Conservation (phyloP, 2,797 vertebrate genomes). For the Cephalopachus bancanus region DNA sequence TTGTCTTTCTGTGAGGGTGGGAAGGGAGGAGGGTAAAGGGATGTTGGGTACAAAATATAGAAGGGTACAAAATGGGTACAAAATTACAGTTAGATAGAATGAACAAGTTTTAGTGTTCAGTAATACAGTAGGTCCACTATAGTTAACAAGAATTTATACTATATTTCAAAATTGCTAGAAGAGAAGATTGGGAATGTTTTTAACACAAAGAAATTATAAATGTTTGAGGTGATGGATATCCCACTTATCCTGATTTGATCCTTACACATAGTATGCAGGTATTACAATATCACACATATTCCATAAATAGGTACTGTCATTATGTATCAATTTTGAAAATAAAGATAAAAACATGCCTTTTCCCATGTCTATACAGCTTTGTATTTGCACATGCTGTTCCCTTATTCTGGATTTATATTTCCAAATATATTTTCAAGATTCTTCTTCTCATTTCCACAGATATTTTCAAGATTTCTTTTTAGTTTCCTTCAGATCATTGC, state of each 20-base stretch:
- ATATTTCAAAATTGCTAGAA: background rate
- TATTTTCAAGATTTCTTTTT: background rate
- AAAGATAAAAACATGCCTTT: background rate
- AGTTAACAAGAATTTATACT: background rate
- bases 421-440: background rate
- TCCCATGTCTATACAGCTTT: background rate
- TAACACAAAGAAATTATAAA: background rate
- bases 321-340: background rate
- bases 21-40: background rate
- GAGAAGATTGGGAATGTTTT: background rate
- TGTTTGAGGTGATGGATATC: background rate
- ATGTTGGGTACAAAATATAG: background rate
- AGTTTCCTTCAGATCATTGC: background rate
- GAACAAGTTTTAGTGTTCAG: background rate
- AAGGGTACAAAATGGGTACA: background rate
- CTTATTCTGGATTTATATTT: background rate
- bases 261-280: background rate
- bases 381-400: background rate
- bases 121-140: background rate
- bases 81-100: no score
- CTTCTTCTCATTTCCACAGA: background rate
- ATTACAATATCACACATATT: background rate
- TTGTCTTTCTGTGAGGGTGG: background rate
- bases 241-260: background rate
- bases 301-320: background rate